Percentiles rank a stretch among this genome's conserved stretches.
Conservation (phyloP, 2,797 vertebrate species). For the Picus viridis region DNA sequence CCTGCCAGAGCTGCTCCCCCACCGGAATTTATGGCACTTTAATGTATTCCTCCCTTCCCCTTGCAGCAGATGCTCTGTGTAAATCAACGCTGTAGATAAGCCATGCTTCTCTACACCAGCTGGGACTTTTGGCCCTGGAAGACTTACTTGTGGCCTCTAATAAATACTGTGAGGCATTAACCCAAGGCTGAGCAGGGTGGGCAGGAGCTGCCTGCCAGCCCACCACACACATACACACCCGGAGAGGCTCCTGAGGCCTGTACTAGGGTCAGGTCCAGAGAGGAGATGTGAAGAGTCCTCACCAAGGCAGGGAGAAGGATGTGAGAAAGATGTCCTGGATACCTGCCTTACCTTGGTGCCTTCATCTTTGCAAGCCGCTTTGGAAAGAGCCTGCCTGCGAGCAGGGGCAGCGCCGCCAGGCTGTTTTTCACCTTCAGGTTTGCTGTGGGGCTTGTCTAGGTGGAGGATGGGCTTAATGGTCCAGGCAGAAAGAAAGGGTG, state of each 20-base stretch:
- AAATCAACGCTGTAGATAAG: neutral
- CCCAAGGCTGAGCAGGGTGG: neutral
- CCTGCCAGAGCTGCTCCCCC: neutral
- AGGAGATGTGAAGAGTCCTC: neutral
- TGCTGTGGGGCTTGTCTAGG: neutral
- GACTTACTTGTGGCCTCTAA: neutral
- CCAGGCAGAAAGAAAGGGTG: constrained; percentile 9
- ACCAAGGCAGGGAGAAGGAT: accelerated
- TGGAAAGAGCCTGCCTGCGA: neutral
- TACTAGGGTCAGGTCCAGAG: accelerated
- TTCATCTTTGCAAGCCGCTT: neutral
- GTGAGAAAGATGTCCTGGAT: neutral
- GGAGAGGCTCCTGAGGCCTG: neutral
- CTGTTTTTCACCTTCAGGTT: constrained; percentile 18
- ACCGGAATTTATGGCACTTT: neutral
- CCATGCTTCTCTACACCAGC: neutral
- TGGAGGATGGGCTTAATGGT: constrained; percentile 30
- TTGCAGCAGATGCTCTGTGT: neutral
- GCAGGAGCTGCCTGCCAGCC: neutral
- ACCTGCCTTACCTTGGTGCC: neutral
- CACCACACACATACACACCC: neutral
- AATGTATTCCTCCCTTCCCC: neutral
- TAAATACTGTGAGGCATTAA: neutral
- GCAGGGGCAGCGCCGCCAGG: neutral
- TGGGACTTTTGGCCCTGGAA: neutral